phyloP scores from a whole-genome alignment of 2,113 vertebrate species.

The Aepyceros melampus region DNA sequence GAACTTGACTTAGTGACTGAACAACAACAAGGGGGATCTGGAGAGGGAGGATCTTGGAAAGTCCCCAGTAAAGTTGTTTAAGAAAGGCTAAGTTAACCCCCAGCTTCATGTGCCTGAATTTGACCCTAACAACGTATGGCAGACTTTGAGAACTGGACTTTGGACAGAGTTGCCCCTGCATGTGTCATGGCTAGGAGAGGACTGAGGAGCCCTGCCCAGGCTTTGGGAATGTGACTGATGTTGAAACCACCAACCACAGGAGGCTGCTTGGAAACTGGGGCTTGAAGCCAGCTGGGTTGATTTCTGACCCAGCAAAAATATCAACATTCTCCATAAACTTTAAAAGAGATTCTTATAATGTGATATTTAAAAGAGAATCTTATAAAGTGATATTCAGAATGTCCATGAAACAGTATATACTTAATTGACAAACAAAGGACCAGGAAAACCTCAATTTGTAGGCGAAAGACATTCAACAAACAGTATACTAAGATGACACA shows the following conservation, averaged over 20 bases:
- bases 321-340: accelerated
- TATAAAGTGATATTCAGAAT: not conserved
- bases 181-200: not conserved
- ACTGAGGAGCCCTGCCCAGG: accelerated
- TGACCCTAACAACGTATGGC: not conserved
- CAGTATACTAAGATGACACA: not conserved
- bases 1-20: not conserved
- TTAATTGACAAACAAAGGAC: not conserved
- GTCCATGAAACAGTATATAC: not conserved
- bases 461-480: not conserved
- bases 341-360: not conserved
- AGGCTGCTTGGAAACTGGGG: not conserved
- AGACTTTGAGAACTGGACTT: not conserved
- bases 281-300: not conserved
- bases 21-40: not conserved
- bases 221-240: not conserved
- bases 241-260: not conserved
- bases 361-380: not conserved
- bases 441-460: not conserved
- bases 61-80: accelerated
- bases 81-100: not conserved
- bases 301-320: not conserved
- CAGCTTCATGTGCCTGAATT: not conserved
- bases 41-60: not conserved
- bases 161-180: not conserved